Evolutionary conservation across 2,797 vertebrate species (phyloP).

Genomic region (Avahi laniger): DNA sequence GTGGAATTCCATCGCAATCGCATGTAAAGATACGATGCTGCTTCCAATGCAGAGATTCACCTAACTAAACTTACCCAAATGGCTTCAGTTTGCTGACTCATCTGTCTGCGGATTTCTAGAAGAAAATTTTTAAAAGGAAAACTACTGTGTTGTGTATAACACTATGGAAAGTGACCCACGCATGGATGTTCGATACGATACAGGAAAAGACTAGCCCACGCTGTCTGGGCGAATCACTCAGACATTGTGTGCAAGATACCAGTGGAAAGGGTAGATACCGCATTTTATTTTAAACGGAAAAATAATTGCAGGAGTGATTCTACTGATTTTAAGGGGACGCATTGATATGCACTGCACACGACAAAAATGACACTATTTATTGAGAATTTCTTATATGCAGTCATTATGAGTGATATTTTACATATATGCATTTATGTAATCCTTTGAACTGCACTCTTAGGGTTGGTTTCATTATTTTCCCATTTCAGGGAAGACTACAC

Average conservation of each 20-base stretch:
- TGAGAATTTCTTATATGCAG: no score
- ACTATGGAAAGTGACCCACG: neutral
- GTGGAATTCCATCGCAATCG: neutral
- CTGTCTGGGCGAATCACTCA: neutral
- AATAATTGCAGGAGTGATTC: neutral
- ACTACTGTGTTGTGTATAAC: no score
- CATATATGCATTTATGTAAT: neutral
- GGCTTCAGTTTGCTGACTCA: neutral
- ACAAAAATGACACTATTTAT: neutral
- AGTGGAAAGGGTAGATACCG: accelerated
- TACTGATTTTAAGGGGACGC: neutral
- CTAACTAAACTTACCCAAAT: neutral
- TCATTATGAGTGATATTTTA: neutral
- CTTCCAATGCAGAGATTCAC: neutral
- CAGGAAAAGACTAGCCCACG: neutral
- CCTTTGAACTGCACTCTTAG: neutral
- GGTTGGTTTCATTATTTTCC: neutral
- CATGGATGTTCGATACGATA: neutral
- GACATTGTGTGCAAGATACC: no score
- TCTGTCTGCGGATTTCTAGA: neutral
- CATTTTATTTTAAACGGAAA: neutral
- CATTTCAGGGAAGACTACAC: neutral
- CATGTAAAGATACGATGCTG: neutral
- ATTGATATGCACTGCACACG: accelerated
- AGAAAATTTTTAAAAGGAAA: neutral